These are phyloP conservation scores for Sphaeridia pumilis DNA, from an alignment of 2,888 invertebrate genomes.

Conservation along the genomic window DNA sequence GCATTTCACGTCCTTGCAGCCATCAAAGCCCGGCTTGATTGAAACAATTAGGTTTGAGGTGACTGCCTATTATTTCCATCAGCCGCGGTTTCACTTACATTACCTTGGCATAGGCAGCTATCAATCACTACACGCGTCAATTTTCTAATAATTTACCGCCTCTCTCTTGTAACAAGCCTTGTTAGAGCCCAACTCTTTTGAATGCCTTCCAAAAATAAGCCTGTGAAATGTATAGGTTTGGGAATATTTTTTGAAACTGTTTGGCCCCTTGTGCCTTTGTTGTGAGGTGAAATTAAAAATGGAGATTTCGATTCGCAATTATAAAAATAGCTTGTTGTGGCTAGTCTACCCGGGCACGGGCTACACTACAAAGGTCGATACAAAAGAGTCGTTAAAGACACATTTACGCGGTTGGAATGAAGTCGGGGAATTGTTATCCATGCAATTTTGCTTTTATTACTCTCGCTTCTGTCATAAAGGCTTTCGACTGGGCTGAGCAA, in stretches of 20 bases:
- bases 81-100: conserved; percentile 14
- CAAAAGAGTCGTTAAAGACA: background rate
- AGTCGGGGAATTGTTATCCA: conserved; percentile 1
- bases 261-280: too few species aligned
- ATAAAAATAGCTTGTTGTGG: too few species aligned
- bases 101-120: too few species aligned
- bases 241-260: too few species aligned
- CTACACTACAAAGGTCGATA: too few species aligned
- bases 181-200: too few species aligned
- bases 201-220: too few species aligned
- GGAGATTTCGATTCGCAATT: too few species aligned
- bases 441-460: conserved; percentile 18
- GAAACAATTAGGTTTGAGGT: conserved; percentile 25
- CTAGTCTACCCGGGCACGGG: too few species aligned
- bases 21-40: conserved; percentile 18
- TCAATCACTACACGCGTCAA: conserved; percentile 9
- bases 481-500: conserved; percentile 1
- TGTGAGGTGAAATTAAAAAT: too few species aligned
- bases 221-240: too few species aligned
- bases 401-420: background rate
- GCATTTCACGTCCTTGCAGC: conserved; percentile 10
- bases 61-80: conserved; percentile 22
- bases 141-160: background rate
- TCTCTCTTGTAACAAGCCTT: background rate
- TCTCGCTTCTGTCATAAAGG: conserved; percentile 25